phyloP scores from a whole-genome alignment of 1,140 invertebrate genomes.

The Drosophila mojavensis region DNA sequence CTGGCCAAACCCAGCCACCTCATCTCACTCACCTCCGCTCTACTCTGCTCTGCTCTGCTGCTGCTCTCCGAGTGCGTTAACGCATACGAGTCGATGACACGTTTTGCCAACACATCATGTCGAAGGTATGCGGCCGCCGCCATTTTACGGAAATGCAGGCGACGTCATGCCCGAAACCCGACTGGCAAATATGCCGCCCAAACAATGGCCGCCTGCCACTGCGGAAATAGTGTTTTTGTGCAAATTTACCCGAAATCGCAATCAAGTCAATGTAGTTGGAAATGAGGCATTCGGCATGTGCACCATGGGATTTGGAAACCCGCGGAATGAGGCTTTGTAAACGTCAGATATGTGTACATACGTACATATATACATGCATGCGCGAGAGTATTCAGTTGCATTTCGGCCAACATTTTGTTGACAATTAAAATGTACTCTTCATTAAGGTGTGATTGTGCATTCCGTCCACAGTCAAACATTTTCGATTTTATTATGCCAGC shows the following conservation, averaged over 20 bases:
- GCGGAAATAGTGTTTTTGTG: constrained; percentile 52
- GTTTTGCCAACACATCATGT: constrained; percentile 76
- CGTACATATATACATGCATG: constrained; percentile 4
- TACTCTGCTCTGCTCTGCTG: background rate
- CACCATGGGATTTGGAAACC: background rate
- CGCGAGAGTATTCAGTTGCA: constrained; percentile 54
- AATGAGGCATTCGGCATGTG: background rate
- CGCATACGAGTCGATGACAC: constrained; percentile 54
- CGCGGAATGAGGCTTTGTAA: background rate
- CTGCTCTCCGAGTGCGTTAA: background rate
- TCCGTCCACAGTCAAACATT: background rate
- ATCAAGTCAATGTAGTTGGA: constrained; percentile 28
- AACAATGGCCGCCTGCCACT: constrained; percentile 32
- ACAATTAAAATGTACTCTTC: constrained; percentile 65
- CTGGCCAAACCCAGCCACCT: too few relatives aligned
- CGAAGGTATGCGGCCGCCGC: constrained; percentile 58
- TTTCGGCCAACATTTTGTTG: constrained; percentile 54
- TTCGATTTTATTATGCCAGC: constrained; percentile 6
- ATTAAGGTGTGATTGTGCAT: constrained; percentile 76
- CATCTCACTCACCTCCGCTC: too few relatives aligned
- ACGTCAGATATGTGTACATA: constrained; percentile 14
- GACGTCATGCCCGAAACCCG: constrained; percentile 23
- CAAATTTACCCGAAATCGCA: constrained; percentile 63
- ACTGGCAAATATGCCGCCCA: constrained; percentile 64
- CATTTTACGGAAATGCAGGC: constrained; percentile 64